Percentiles rank a stretch among this genome's conserved stretches.
phyloP scores from a whole-genome alignment of 92 coral and sea anemone genomes.

The Metridium senile region DNA sequence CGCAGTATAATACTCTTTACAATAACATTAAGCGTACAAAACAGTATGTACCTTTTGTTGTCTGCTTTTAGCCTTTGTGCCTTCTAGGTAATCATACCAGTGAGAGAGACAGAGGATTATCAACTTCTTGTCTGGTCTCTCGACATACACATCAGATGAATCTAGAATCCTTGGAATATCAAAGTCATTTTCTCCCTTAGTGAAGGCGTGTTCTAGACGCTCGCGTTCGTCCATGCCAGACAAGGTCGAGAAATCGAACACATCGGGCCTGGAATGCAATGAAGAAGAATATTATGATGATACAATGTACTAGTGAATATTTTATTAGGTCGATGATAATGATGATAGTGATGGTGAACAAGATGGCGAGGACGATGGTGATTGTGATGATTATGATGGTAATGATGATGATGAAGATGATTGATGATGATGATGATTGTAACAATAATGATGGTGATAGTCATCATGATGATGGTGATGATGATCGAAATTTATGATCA shows the following conservation, averaged over 20 bases:
- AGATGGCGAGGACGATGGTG: background rate
- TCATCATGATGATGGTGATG: background rate
- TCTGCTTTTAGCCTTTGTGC: slow-evolving; percentile 38
- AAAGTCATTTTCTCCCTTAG: slow-evolving; percentile 69
- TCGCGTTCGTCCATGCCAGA: slow-evolving; percentile 45
- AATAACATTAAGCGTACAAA: no score
- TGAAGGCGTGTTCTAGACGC: slow-evolving; percentile 79
- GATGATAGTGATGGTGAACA: background rate
- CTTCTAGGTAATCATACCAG: slow-evolving; percentile 74
- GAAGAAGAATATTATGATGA: background rate
- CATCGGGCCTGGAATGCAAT: slow-evolving; percentile 54
- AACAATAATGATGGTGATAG: background rate
- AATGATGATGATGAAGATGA: background rate
- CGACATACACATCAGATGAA: slow-evolving; percentile 85
- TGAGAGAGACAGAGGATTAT: slow-evolving; percentile 89
- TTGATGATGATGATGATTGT: background rate
- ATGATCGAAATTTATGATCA: no score
- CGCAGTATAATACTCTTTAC: no score
- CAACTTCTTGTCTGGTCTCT: slow-evolving; percentile 90
- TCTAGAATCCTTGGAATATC: slow-evolving; percentile 84
- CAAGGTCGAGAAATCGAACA: slow-evolving; percentile 65
- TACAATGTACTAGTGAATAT: no score
- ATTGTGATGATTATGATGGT: background rate
- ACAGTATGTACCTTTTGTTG: slow-evolving; percentile 38
- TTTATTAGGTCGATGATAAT: no score